These are phyloP conservation scores for Clarias pachynema DNA, from an alignment of 2,797 vertebrate species.

Conservation along the genomic window DNA sequence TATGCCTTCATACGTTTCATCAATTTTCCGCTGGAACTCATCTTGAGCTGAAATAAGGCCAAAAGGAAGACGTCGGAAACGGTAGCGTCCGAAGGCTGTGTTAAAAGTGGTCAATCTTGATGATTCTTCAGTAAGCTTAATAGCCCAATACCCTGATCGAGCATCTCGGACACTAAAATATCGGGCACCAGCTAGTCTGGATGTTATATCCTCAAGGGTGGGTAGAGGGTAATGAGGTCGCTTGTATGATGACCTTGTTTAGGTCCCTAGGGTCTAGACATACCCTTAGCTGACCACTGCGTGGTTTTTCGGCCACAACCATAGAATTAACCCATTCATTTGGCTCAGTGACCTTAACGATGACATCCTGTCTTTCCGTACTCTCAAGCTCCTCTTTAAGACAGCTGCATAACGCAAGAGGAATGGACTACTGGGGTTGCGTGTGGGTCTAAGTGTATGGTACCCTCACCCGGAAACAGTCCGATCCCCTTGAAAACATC, in stretches of 20 bases:
- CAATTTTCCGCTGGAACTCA: conserved; percentile 20
- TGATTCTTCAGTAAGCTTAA: conserved; percentile 35
- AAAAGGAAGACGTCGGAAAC: conserved; percentile 24
- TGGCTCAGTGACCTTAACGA: conserved; percentile 44
- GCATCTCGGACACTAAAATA: conserved; percentile 44
- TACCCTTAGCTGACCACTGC: conserved; percentile 31
- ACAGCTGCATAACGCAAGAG: background rate
- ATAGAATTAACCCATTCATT: conserved; percentile 40
- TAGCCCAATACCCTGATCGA: conserved; percentile 37
- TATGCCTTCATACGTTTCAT: conserved; percentile 34
- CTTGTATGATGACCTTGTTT: conserved; percentile 50
- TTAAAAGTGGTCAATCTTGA: conserved; percentile 51
- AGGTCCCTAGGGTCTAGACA: conserved; percentile 32
- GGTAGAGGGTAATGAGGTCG: conserved; percentile 35
- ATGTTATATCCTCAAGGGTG: conserved; percentile 13
- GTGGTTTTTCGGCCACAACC: conserved; percentile 36
- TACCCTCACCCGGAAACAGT: no score
- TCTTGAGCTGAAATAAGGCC: conserved; percentile 34
- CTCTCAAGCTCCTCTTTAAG: conserved; percentile 17
- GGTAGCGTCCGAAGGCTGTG: conserved; percentile 25
- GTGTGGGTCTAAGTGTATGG: no score
- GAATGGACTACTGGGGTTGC: conserved; percentile 36
- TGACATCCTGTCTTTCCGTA: conserved; percentile 28
- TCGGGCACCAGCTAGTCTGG: conserved; percentile 4
- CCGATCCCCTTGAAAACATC: no score